Conservation (phyloP, 2,113 vertebrate species). For the Morone chrysops region DNA sequence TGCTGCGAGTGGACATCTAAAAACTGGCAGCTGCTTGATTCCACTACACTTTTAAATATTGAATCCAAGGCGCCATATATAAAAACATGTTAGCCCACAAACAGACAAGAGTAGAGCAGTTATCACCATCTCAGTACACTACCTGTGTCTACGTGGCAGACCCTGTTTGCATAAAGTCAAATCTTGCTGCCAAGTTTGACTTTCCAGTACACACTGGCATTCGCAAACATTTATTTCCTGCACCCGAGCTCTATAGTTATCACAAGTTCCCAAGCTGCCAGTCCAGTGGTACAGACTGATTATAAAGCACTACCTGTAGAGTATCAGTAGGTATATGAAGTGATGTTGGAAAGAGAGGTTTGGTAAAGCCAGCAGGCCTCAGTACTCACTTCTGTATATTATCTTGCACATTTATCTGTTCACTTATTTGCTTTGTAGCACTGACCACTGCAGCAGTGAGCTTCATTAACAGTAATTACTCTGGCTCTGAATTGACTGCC, state of each 20-base stretch:
- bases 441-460: slow-evolving; percentile 47
- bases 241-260: slow-evolving; percentile 3
- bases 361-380: slow-evolving; percentile 16
- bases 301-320: neutral
- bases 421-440: slow-evolving; percentile 29
- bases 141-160: neutral
- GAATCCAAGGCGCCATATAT: neutral
- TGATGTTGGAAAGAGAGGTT: slow-evolving; percentile 8
- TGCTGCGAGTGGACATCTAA: slow-evolving; percentile 46
- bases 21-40: slow-evolving; percentile 58
- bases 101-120: neutral
- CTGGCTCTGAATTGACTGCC: slow-evolving; percentile 48
- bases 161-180: slow-evolving; percentile 76
- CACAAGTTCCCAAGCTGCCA: slow-evolving; percentile 13
- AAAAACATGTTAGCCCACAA: neutral
- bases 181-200: slow-evolving; percentile 50
- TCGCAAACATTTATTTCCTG: slow-evolving; percentile 28
- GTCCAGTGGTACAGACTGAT: slow-evolving; percentile 1
- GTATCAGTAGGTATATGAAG: slow-evolving; percentile 18
- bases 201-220: slow-evolving; percentile 28
- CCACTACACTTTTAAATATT: slow-evolving; percentile 11
- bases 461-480: slow-evolving; percentile 69
- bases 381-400: slow-evolving; percentile 13
- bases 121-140: neutral
- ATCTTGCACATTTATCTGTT: slow-evolving; percentile 19